A percentile compares a stretch with the other conserved stretches of the same genome.
These are phyloP conservation scores for Nephrotoma appendiculata DNA, from an alignment of 2,888 invertebrate genomes.

Conservation along the genomic window DNA sequence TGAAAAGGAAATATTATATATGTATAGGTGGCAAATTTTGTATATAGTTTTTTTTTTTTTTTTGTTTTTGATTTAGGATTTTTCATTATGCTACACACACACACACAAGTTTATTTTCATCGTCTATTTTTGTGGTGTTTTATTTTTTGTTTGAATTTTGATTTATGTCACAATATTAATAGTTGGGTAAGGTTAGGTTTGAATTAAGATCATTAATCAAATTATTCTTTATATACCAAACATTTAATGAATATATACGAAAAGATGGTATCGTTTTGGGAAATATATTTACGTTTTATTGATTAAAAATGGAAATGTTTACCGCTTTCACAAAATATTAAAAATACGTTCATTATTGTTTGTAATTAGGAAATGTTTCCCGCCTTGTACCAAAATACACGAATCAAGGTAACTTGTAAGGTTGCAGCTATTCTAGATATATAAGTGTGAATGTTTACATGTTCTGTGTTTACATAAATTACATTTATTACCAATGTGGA, in stretches of 20 bases:
- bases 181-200: neutral
- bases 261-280: neutral
- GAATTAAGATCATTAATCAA: neutral
- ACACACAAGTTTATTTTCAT: neutral
- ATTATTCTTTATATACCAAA: neutral
- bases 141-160: neutral
- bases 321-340: neutral
- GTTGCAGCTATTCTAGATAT: neutral
- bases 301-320: neutral
- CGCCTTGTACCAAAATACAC: neutral
- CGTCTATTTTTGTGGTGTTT: neutral
- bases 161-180: neutral
- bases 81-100: neutral
- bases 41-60: neutral
- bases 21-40: neutral
- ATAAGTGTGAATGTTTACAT: no score
- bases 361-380: neutral
- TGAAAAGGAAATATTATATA: neutral
- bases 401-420: neutral
- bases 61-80: neutral
- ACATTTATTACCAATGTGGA: no score
- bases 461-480: no score
- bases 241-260: neutral
- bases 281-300: neutral
- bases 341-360: neutral